These are phyloP conservation scores for Microtus ochrogaster DNA, from an alignment of 2,113 vertebrate genomes.

Conservation along the genomic window DNA sequence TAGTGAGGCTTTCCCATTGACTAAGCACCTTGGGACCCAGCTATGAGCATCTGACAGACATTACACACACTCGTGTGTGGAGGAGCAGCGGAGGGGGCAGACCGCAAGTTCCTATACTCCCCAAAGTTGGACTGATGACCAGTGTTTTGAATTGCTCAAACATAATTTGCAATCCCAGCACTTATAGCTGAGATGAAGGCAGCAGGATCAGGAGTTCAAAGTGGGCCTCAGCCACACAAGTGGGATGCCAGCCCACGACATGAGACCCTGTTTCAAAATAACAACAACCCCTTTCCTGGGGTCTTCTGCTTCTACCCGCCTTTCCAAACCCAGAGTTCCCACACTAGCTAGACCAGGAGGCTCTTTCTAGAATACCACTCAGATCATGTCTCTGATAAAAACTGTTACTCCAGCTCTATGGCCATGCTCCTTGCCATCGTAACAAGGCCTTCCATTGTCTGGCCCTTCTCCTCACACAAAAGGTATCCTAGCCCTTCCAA, in stretches of 20 bases:
- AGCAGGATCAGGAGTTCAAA: not conserved
- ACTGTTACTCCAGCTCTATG: not conserved
- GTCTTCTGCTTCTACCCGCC: not conserved
- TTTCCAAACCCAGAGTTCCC: not conserved
- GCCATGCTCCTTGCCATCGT: not conserved
- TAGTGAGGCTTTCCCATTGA: not conserved
- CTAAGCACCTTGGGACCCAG: not conserved
- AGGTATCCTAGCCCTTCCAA: not conserved
- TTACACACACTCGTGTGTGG: not conserved
- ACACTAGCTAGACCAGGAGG: not conserved
- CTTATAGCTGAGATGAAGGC: not conserved
- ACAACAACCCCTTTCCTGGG: not conserved
- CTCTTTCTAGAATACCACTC: not conserved
- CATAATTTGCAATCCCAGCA: not conserved
- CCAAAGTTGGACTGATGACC: not conserved
- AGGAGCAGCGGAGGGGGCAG: not conserved
- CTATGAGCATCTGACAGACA: not conserved
- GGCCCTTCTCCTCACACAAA: too few relatives aligned
- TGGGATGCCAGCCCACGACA: not conserved
- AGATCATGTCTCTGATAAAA: not conserved
- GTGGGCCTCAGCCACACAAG: not conserved
- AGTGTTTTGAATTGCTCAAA: not conserved
- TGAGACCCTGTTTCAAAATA: not conserved
- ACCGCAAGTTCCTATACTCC: rapidly evolving
- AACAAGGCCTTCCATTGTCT: not conserved